Conservation (phyloP, 1,140 invertebrate genomes). For the Homarus americanus region DNA sequence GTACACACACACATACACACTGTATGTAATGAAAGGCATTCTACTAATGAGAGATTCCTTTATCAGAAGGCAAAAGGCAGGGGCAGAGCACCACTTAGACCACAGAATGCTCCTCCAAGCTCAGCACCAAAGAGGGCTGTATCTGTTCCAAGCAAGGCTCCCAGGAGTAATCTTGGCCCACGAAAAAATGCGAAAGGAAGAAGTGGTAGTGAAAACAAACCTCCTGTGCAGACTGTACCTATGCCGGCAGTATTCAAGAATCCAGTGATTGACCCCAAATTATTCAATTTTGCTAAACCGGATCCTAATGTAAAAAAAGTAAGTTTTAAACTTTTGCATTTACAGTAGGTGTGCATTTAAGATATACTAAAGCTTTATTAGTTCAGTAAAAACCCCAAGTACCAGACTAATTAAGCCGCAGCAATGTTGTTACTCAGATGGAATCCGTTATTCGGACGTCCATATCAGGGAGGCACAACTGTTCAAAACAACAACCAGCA, state of each 20-base stretch:
- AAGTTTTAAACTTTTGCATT: too few species aligned
- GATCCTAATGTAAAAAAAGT: background rate
- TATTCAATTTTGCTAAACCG: constrained; percentile 29
- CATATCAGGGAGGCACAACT: too few species aligned
- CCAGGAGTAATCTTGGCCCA: background rate
- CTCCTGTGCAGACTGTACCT: background rate
- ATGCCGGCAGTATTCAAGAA: background rate
- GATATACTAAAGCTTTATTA: too few species aligned
- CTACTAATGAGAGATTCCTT: background rate
- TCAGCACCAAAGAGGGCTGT: background rate
- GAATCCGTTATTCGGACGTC: too few species aligned
- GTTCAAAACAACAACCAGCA: too few species aligned
- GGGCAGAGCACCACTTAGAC: constrained; percentile 43
- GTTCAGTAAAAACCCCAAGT: too few species aligned
- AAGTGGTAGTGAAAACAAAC: constrained; percentile 22
- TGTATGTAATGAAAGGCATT: too few species aligned
- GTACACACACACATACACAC: too few species aligned
- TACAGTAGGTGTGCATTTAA: too few species aligned
- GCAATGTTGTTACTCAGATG: too few species aligned
- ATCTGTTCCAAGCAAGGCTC: background rate
- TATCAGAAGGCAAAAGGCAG: constrained; percentile 28
- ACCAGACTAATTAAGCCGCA: too few species aligned
- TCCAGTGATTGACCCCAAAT: background rate
- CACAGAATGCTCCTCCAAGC: constrained; percentile 20
- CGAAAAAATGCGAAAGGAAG: background rate